Conservation (phyloP, 2,113 vertebrate species). For the Dunckerocampus dactyliophorus region DNA sequence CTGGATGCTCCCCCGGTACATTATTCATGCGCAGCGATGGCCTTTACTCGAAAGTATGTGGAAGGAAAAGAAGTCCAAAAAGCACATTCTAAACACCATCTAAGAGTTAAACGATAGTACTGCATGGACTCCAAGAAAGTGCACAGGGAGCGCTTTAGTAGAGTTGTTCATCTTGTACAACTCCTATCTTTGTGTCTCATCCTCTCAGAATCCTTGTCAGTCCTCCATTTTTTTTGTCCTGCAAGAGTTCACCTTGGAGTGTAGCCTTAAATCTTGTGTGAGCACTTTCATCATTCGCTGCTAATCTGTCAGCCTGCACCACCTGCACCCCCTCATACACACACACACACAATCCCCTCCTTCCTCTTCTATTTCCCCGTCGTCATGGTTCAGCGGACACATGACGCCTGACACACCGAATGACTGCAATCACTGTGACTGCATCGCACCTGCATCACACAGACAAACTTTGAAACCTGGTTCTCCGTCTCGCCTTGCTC, state of each 20-base stretch:
- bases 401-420: not conserved
- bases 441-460: not conserved
- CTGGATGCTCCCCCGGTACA: not conserved
- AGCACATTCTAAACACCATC: no score
- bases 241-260: slow-evolving; percentile 17
- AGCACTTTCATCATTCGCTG: slow-evolving; percentile 30
- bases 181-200: slow-evolving; percentile 7
- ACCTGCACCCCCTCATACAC: not conserved
- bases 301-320: slow-evolving; percentile 7
- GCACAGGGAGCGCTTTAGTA: not conserved
- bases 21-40: no score
- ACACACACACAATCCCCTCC: not conserved
- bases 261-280: slow-evolving; percentile 19
- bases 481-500: not conserved
- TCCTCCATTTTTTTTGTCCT: slow-evolving; percentile 12
- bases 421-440: slow-evolving; percentile 21
- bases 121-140: not conserved
- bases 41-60: no score
- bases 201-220: not conserved
- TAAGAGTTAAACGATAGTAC: no score
- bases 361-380: slow-evolving; percentile 8
- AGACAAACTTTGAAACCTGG: not conserved
- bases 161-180: not conserved
- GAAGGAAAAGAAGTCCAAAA: no score
- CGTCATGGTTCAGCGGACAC: slow-evolving; percentile 28